These are phyloP conservation scores for Cololabis saira DNA, from an alignment of 2,113 vertebrate genomes.

Conservation along the genomic window DNA sequence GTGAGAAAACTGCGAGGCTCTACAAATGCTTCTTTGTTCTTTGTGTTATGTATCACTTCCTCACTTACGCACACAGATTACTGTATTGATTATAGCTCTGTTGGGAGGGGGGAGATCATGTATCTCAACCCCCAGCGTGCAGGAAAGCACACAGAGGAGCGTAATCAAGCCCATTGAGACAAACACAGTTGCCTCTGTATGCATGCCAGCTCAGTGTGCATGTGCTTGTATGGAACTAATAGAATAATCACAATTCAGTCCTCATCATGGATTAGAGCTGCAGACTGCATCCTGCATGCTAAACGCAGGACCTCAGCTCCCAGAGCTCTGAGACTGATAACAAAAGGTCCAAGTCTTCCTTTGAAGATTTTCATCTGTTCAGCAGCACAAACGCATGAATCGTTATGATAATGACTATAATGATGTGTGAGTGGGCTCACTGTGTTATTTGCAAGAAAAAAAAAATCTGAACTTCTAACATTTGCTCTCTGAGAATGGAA, in stretches of 20 bases:
- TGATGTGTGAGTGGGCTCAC: too few relatives aligned
- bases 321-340: neutral
- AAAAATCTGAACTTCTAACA: neutral
- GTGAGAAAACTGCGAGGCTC: neutral
- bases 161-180: constrained; percentile 31
- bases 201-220: neutral
- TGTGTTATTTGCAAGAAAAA: neutral
- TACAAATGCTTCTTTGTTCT: constrained; percentile 3
- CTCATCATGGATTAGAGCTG: too few relatives aligned
- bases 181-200: constrained; percentile 1
- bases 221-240: constrained; percentile 31
- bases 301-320: neutral
- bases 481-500: neutral
- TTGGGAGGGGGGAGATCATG: constrained; percentile 34
- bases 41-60: constrained; percentile 5
- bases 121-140: constrained; percentile 26
- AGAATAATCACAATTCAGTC: constrained; percentile 5
- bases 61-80: constrained; percentile 23
- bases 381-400: neutral
- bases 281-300: neutral
- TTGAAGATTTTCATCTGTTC: neutral
- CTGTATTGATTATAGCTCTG: constrained; percentile 51
- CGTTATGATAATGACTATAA: neutral
- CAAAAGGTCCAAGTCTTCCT: constrained; percentile 17
- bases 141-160: constrained; percentile 17